Evolutionary conservation across 2,888 invertebrate genomes (phyloP).

Genomic region (Ctena decussata): DNA sequence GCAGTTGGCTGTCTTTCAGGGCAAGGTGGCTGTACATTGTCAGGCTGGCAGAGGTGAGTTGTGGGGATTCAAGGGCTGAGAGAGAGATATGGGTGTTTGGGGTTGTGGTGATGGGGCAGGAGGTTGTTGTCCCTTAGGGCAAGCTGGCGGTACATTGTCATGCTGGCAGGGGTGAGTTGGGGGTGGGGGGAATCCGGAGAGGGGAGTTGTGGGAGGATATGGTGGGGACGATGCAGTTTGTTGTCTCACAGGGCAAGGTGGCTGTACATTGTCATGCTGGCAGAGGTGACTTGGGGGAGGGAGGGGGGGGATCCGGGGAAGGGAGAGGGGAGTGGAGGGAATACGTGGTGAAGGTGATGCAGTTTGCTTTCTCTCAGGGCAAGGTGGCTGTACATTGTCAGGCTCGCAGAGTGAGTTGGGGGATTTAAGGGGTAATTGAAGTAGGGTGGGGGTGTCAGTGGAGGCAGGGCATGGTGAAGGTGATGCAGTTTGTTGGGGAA

Average conservation of each 20-base stretch:
- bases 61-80: not conserved
- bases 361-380: slow-evolving; percentile 94
- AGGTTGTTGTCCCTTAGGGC: slow-evolving; percentile 94
- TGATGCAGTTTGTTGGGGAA: slow-evolving; percentile 94
- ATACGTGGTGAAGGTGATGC: slow-evolving; percentile 95
- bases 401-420: slow-evolving; percentile 89
- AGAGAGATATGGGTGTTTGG: too few relatives aligned
- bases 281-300: slow-evolving; percentile 81
- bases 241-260: slow-evolving; percentile 92
- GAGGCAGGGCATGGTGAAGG: slow-evolving; percentile 88
- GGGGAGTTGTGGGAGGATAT: too few relatives aligned
- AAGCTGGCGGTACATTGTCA: slow-evolving; percentile 95
- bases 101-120: slow-evolving; percentile 96
- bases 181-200: too few relatives aligned
- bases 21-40: slow-evolving; percentile 94
- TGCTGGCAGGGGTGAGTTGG: slow-evolving; percentile 89
- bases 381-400: slow-evolving; percentile 95
- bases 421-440: not conserved
- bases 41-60: slow-evolving; percentile 90
- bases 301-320: too few relatives aligned
- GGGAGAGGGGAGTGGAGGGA: too few relatives aligned
- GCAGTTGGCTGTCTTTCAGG: slow-evolving; percentile 93
- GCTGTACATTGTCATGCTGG: slow-evolving; percentile 96
- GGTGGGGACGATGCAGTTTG: slow-evolving; percentile 94
- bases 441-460: not conserved